phyloP scores from a whole-genome alignment of 2,797 vertebrate genomes.

The Acestrorhynchus altus region DNA sequence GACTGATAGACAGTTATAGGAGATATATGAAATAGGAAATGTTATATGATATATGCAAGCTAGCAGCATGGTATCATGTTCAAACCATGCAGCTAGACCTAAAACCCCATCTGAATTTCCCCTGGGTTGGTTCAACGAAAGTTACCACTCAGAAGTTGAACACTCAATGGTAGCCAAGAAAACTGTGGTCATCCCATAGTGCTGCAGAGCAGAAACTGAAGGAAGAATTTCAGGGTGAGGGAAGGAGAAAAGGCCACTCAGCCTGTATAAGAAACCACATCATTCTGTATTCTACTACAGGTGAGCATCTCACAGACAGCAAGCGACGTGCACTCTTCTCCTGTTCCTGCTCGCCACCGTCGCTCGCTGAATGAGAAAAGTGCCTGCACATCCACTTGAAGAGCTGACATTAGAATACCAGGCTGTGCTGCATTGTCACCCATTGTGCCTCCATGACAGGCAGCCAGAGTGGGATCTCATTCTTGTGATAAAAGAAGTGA shows the following conservation, averaged over 20 bases:
- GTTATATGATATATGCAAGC: no score
- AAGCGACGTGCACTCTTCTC: not conserved
- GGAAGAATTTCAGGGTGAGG: constrained; percentile 3
- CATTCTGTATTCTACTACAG: constrained; percentile 31
- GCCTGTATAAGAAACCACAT: constrained; percentile 23
- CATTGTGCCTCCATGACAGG: constrained; percentile 58
- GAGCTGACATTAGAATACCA: constrained; percentile 54
- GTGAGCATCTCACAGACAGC: constrained; percentile 24
- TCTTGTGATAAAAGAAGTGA: constrained; percentile 53
- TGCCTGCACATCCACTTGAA: constrained; percentile 42
- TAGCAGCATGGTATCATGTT: not conserved
- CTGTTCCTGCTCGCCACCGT: constrained; percentile 8
- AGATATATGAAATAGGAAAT: no score
- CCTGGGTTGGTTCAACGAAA: constrained; percentile 1
- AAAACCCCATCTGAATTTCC: not conserved
- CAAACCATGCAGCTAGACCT: no score
- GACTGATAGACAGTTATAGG: no score
- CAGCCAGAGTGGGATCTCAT: constrained; percentile 53
- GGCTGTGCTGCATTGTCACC: constrained; percentile 46
- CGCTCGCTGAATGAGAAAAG: constrained; percentile 31
- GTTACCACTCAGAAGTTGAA: not conserved
- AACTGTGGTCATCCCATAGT: constrained; percentile 1
- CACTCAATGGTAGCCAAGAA: constrained; percentile 32
- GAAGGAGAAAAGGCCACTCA: not conserved
- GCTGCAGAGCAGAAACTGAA: constrained; percentile 32